Percentiles rank a stretch among this genome's conserved stretches.
Conservation (phyloP, 2,113 vertebrate genomes). For the Neogale vison region DNA sequence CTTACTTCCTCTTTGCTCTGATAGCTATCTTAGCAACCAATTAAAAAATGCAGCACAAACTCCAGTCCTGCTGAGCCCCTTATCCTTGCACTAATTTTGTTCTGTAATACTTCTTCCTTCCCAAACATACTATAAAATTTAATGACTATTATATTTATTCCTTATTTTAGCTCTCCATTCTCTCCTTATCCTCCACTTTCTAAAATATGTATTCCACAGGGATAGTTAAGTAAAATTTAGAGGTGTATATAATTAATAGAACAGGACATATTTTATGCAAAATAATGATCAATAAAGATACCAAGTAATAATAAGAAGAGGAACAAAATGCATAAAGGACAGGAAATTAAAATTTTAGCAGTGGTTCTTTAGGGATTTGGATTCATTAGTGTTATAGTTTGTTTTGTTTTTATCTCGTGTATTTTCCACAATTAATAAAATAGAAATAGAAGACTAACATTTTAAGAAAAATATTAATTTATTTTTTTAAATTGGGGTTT, state of each 20-base stretch:
- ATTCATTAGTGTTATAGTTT: background rate
- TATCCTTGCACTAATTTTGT: background rate
- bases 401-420: background rate
- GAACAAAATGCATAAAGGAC: background rate
- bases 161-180: background rate
- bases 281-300: background rate
- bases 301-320: background rate
- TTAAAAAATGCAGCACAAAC: background rate
- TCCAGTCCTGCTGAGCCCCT: background rate
- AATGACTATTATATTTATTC: background rate
- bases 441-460: background rate
- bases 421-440: background rate
- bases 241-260: background rate
- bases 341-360: background rate
- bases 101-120: background rate
- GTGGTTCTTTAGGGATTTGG: background rate
- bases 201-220: background rate
- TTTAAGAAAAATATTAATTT: background rate
- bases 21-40: background rate
- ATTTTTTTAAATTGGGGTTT: background rate
- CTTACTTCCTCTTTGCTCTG: background rate
- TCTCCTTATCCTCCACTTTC: background rate
- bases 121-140: background rate
- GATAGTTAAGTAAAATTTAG: background rate
- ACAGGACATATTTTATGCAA: background rate